Evolutionary conservation across 2,888 invertebrate genomes (phyloP), one percentile per base, ranked within the genome.

Genomic region (Limnephilus marmoratus): DNA sequence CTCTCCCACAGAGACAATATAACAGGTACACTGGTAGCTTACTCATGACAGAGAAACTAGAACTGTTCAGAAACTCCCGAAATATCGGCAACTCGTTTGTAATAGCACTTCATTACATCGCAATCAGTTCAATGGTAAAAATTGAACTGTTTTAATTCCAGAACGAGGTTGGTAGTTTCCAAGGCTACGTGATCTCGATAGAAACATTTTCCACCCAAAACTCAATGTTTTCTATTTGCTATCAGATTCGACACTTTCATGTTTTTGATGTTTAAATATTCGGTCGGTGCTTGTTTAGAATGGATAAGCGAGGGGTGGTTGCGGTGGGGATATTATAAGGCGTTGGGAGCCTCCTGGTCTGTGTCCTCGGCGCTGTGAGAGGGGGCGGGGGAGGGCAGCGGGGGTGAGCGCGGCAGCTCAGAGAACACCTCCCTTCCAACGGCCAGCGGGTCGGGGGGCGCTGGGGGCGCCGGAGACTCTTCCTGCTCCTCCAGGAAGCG

Each of bases 401-500:
- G 94, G 3, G 95, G 95, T 94, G 95, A 95, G 90, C 95, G 94
- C 92, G 95, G 96, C 85, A 96, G 93, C 94, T 96, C 96, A 13
- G 96, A 96, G 94, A 96, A 96, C 37, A 96, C 96, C 93, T 96
- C 96, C 87, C 96, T 96, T 82, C 96, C 96, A 90, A 96, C 94
- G 0, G 96, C 96, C 91, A 96, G 94, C 0, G 96, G 96, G 93
- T 96, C 96, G 4, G 96, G 96, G 96, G 82, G 92, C 90, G 95
- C 95, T 87, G 90, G 82, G n/a, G 92, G 90, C 24, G 92, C 92
- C 37, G 90, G 91, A 15, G 89, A n/a, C 91, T 34, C 94, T 41
- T 98, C 98, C 95, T 98, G 98, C 94, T 99, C 98, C 95, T 98
- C 98, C 94, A 99, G 96, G 95, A 99, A 99, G 94, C 98, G 97